Evolutionary conservation across 2,113 vertebrate species (phyloP), one percentile per base, ranked within the genome.

Genomic region (Catagonus wagneri): DNA sequence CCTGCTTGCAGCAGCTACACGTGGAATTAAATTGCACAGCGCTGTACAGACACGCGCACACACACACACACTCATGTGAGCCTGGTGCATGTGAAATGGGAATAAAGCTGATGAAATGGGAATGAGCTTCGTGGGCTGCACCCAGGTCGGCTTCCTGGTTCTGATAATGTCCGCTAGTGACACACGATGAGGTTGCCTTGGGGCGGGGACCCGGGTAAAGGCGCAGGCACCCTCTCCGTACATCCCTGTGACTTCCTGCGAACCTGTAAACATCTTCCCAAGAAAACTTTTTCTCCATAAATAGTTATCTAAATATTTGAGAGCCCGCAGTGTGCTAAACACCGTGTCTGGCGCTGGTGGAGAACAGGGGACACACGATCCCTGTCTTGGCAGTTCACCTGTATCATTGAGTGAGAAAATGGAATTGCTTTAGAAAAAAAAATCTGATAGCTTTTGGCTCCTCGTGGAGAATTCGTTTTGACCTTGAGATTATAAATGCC

Each of bases 151-250:
- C 22, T 58, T 75, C 74, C 25, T 52, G 36, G 74, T 60, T 85
- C 39, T 52, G 52, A 65, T 7, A 8, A 1, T 29, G 71, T 71
- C 1, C 63, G 63, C 22, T 50, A 17, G 29, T 29, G 39, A 74
- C 34, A 12, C 52, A 22, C 12, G 0, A 15, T 25, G 17, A 14
- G 19, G 36, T 54, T 54, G 7, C 9, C 39, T 12, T 0, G 10
- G 8, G n/a, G n/a, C n/a, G 23, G 52, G 39, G 52, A 23, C 7
- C 56, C 20, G 32, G 71, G 1, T 29, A 50, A 66, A 83, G 29
- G 69, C 23, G 4, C 32, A 52, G 14, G 36, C 58, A 50, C 50
- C 75, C 68, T 83, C 32, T n/a, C 89, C 52, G 32, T 68, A 6
- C 20, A 16, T 60, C 25, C 68, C 72, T 69, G 29, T 29, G 7